phyloP scores from a whole-genome alignment of 2,888 invertebrate genomes.

The Timema podura region DNA sequence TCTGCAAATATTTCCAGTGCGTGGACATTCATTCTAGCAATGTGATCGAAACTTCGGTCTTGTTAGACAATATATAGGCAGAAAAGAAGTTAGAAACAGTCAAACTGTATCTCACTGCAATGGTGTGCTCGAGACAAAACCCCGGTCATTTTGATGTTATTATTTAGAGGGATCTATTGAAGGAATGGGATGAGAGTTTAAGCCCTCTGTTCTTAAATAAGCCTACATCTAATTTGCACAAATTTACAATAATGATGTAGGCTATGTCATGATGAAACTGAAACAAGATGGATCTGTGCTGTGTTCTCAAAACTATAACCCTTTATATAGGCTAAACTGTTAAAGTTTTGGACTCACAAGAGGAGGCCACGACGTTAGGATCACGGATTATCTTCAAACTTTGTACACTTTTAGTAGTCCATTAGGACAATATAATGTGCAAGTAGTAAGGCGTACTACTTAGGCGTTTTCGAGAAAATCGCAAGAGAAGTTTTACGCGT shows the following conservation, averaged over 20 bases:
- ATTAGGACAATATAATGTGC: too few relatives aligned
- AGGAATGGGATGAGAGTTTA: not conserved
- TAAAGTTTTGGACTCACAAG: not conserved
- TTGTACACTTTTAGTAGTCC: too few relatives aligned
- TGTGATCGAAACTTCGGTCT: not conserved
- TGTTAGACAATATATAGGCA: too few relatives aligned
- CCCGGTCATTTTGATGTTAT: not conserved
- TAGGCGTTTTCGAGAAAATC: too few relatives aligned
- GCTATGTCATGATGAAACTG: slow-evolving; percentile 10
- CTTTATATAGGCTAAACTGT: not conserved
- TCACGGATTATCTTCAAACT: too few relatives aligned
- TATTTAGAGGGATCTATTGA: not conserved
- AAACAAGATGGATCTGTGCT: slow-evolving; percentile 8
- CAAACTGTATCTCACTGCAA: too few relatives aligned
- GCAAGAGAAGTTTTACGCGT: too few relatives aligned
- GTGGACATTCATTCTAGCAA: not conserved
- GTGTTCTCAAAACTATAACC: not conserved
- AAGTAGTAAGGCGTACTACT: too few relatives aligned
- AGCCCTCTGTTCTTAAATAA: slow-evolving; percentile 2
- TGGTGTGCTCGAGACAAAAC: not conserved
- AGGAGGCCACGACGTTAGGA: too few relatives aligned
- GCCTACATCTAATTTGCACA: slow-evolving; percentile 4
- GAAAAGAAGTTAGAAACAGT: too few relatives aligned
- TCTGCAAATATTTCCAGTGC: not conserved
- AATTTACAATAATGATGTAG: not conserved